phyloP scores from a whole-genome alignment of 2,888 invertebrate genomes.

The Meiosimyza decipiens region DNA sequence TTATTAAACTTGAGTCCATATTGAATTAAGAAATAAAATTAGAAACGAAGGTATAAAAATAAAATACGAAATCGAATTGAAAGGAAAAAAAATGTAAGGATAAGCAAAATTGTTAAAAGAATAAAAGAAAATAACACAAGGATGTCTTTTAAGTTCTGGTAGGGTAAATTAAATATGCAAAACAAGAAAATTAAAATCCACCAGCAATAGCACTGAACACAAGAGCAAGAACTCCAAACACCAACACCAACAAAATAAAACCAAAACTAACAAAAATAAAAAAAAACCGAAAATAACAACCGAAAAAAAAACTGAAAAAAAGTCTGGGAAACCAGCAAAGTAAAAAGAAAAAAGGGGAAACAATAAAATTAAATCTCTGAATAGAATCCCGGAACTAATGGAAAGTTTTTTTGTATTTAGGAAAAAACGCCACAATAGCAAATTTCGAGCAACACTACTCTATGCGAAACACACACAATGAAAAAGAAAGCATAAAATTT shows the following conservation, averaged over 20 bases:
- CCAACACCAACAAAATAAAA: slow-evolving; percentile 37
- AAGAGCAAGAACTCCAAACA: slow-evolving; percentile 7
- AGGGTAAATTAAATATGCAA: slow-evolving; percentile 26
- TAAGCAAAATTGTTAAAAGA: not conserved
- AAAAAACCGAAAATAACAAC: not conserved
- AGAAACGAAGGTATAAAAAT: slow-evolving; percentile 14
- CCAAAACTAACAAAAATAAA: slow-evolving; percentile 7
- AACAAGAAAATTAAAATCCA: slow-evolving; percentile 18
- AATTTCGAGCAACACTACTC: not conserved
- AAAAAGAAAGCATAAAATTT: not conserved
- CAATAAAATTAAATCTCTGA: slow-evolving; percentile 62
- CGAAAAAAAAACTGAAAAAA: slow-evolving; percentile 17
- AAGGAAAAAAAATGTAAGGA: not conserved
- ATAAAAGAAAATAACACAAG: not conserved
- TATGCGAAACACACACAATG: no score
- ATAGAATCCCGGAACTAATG: slow-evolving; percentile 53
- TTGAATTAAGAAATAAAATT: slow-evolving; percentile 18
- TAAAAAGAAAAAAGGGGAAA: slow-evolving; percentile 50
- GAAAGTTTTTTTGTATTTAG: slow-evolving; percentile 35
- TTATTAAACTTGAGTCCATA: slow-evolving; percentile 8
- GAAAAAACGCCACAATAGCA: slow-evolving; percentile 2
- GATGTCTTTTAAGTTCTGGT: not conserved
- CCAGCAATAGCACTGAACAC: not conserved
- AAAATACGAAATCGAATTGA: slow-evolving; percentile 2
- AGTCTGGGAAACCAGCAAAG: slow-evolving; percentile 17